These are phyloP conservation scores for Heliconius erato DNA, from an alignment of 2,888 invertebrate genomes.

Conservation along the genomic window DNA sequence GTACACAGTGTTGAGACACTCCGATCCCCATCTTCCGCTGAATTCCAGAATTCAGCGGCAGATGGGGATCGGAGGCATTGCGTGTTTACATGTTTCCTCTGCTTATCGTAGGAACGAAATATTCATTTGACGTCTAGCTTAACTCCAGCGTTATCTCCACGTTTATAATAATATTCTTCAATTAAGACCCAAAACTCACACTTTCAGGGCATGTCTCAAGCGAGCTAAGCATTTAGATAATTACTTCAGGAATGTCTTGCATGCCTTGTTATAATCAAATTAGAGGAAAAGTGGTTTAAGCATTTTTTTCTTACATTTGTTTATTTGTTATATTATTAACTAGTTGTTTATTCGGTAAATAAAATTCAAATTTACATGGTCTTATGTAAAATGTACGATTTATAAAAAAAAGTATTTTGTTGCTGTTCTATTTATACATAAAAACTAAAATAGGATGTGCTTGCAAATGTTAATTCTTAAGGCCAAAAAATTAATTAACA, in stretches of 20 bases:
- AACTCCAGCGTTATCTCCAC: neutral
- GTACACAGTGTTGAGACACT: no score
- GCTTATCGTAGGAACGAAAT: neutral
- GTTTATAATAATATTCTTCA: slow-evolving; percentile 16
- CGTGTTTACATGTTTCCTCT: no score
- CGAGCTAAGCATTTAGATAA: slow-evolving; percentile 13
- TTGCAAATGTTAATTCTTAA: no score
- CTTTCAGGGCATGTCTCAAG: neutral
- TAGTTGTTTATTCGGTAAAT: neutral
- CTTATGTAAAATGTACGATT: neutral
- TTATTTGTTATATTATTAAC: neutral
- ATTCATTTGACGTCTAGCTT: neutral
- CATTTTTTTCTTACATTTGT: neutral
- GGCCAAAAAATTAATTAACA: no score
- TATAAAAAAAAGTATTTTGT: neutral
- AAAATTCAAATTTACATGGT: neutral
- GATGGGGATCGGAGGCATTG: no score
- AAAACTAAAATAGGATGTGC: no score
- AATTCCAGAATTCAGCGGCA: no score
- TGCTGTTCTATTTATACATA: no score
- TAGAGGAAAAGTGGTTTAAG: neutral
- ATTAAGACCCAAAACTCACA: slow-evolving; percentile 22
- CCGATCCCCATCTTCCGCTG: no score
- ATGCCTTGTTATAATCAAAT: slow-evolving; percentile 11
- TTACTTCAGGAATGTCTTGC: slow-evolving; percentile 15